Conservation (phyloP, 2,797 vertebrate species). For the Numenius phaeopus region DNA sequence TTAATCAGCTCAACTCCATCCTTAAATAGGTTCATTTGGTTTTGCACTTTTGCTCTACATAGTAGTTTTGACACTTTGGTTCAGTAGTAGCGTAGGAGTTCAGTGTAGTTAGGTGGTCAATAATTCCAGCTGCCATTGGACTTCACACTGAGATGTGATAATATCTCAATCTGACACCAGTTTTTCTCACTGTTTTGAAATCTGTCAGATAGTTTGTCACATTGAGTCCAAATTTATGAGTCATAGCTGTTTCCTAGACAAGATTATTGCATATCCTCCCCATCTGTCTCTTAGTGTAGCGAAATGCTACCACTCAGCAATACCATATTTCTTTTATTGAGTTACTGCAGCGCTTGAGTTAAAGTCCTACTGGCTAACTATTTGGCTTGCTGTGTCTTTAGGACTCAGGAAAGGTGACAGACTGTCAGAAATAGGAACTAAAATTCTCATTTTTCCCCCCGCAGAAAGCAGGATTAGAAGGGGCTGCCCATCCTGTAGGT, state of each 20-base stretch:
- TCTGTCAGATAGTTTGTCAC: slow-evolving; percentile 67
- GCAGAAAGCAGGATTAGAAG: not conserved
- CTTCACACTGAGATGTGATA: slow-evolving; percentile 43
- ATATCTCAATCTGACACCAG: slow-evolving; percentile 57
- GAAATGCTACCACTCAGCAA: slow-evolving; percentile 20
- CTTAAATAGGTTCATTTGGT: not conserved
- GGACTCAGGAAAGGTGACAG: not conserved
- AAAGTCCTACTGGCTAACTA: not conserved
- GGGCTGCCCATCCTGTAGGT: not conserved
- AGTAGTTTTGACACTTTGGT: slow-evolving; percentile 16
- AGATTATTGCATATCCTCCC: slow-evolving; percentile 60
- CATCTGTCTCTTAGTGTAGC: slow-evolving; percentile 33
- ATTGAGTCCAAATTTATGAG: slow-evolving; percentile 68
- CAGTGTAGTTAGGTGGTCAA: slow-evolving; percentile 46
- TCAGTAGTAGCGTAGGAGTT: not conserved
- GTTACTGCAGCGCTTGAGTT: slow-evolving; percentile 2
- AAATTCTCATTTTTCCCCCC: not conserved
- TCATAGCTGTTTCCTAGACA: slow-evolving; percentile 52
- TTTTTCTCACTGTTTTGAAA: slow-evolving; percentile 70
- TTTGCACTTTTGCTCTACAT: not conserved
- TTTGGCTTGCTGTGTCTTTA: not conserved
- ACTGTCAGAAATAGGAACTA: not conserved
- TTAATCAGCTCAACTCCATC: not conserved
- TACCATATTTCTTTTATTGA: slow-evolving; percentile 30
- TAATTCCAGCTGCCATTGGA: slow-evolving; percentile 64